Conservation (phyloP, 2,113 vertebrate species). For the Taurulus bubalis region DNA sequence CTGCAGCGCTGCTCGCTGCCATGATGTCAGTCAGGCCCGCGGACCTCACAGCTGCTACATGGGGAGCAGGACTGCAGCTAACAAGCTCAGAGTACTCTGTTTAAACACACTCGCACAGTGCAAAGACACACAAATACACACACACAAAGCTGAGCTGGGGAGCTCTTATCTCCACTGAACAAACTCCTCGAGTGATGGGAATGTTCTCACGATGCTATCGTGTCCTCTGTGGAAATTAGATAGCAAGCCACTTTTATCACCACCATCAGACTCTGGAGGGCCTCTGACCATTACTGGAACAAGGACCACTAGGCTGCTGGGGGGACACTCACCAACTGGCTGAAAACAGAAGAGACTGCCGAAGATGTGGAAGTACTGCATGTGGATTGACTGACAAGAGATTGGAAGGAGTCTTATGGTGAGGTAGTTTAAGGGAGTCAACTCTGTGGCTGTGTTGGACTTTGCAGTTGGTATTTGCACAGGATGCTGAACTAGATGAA, state of each 20-base stretch:
- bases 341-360: conserved; percentile 34
- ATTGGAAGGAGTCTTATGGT: conserved; percentile 46
- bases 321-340: conserved; percentile 57
- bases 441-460: conserved; percentile 9
- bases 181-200: conserved; percentile 76
- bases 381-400: conserved; percentile 54
- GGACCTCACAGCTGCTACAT: conserved; percentile 17
- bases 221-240: conserved; percentile 76
- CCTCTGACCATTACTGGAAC: conserved; percentile 67
- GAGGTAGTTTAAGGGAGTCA: conserved; percentile 33
- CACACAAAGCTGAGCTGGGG: conserved; percentile 22
- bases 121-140: conserved; percentile 25
- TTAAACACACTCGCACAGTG: conserved; percentile 22
- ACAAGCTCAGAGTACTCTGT: conserved; percentile 16
- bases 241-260: conserved; percentile 74
- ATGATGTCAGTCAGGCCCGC: neutral
- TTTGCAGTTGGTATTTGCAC: conserved; percentile 24
- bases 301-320: conserved; percentile 60
- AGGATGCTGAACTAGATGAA: conserved; percentile 19
- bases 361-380: conserved; percentile 42
- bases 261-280: conserved; percentile 65
- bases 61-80: conserved; percentile 11
- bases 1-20: neutral
- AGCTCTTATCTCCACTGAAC: conserved; percentile 73
- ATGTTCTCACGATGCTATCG: conserved; percentile 80